Evolutionary conservation across 1,140 invertebrate genomes (phyloP).

Genomic region (Drosophila jambulina): DNA sequence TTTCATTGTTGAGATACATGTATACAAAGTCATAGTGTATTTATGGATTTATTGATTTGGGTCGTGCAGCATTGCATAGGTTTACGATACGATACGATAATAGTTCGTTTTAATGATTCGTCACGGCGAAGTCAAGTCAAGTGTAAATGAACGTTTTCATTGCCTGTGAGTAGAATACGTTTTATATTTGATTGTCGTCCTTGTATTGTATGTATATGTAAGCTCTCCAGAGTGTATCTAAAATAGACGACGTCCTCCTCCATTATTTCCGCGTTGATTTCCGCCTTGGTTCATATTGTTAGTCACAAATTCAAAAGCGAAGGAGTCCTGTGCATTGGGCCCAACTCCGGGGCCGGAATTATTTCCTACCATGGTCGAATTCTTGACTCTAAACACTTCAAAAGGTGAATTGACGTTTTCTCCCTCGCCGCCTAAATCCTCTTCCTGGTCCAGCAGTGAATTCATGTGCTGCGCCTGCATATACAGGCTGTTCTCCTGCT

Average conservation of each 20-base stretch:
- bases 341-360: conserved; percentile 44
- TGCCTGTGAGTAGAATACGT: conserved; percentile 14
- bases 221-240: conserved; percentile 47
- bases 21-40: conserved; percentile 36
- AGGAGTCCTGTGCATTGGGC: conserved; percentile 71
- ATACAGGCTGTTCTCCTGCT: conserved; percentile 93
- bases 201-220: conserved; percentile 4
- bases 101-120: conserved; percentile 8
- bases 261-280: conserved; percentile 82
- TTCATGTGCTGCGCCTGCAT: conserved; percentile 89
- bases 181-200: conserved; percentile 1
- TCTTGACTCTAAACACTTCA: conserved; percentile 71
- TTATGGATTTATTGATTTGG: conserved; percentile 11
- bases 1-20: conserved; percentile 35
- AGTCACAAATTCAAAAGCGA: conserved; percentile 82
- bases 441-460: conserved; percentile 87
- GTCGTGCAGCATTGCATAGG: conserved; percentile 10
- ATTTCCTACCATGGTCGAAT: conserved; percentile 61
- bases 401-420: conserved; percentile 73
- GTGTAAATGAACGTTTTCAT: conserved; percentile 16
- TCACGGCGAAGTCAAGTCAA: conserved; percentile 23
- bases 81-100: conserved; percentile 16
- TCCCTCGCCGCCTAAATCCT: conserved; percentile 71
- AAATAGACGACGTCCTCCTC: conserved; percentile 76
- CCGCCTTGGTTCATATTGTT: conserved; percentile 81